A percentile compares a stretch with the other conserved stretches of the same genome.
These are phyloP conservation scores for Falco punctatus DNA, from an alignment of 2,113 vertebrate genomes.

Conservation along the genomic window DNA sequence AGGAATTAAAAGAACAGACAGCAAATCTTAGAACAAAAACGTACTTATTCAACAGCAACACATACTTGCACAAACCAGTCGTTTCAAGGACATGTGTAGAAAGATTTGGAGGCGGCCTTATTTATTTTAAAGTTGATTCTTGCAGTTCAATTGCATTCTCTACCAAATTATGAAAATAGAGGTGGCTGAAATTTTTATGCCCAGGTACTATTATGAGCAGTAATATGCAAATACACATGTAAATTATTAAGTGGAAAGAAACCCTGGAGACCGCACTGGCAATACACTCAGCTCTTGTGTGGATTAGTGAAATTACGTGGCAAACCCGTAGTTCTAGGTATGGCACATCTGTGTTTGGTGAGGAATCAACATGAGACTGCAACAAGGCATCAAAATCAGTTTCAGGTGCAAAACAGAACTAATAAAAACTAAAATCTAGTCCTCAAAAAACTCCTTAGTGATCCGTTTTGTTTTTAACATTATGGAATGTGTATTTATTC, in stretches of 20 bases:
- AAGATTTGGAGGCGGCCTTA: background rate
- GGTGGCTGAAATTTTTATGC: background rate
- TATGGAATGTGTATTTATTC: background rate
- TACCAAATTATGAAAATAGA: background rate
- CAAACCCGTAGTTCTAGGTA: background rate
- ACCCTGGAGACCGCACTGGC: background rate
- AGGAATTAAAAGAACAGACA: background rate
- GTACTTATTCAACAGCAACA: background rate
- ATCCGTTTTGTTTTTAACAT: background rate
- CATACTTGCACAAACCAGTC: background rate
- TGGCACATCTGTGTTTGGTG: background rate
- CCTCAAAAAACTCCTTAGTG: background rate
- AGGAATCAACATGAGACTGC: background rate
- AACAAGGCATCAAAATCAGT: background rate
- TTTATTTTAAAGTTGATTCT: background rate
- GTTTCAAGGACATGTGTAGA: background rate
- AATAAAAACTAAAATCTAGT: background rate
- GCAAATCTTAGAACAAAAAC: background rate
- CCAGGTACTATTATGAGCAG: background rate
- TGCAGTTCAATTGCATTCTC: background rate
- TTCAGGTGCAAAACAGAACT: background rate
- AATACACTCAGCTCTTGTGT: rapidly evolving
- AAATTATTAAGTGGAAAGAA: background rate
- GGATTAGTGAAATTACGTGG: background rate
- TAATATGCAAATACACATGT: background rate